phyloP scores from a whole-genome alignment of 2,888 invertebrate genomes.

The Eueremaeus valkanovi region DNA sequence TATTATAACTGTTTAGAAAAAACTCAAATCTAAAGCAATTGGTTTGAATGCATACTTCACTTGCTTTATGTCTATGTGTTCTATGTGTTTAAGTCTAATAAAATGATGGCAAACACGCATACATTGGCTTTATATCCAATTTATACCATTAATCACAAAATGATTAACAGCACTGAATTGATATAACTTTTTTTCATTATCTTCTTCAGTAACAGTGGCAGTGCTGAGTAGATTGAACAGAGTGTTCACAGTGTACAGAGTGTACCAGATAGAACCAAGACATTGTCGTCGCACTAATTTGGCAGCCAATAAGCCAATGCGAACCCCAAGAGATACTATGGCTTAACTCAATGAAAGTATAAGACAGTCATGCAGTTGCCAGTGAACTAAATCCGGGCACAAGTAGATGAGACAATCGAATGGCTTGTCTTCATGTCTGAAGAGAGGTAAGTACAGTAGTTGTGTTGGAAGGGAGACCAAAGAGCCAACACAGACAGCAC shows the following conservation, averaged over 20 bases:
- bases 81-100: no score
- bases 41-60: no score
- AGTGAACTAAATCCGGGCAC: not conserved
- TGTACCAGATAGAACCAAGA: no score
- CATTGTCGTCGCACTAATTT: constrained; percentile 24
- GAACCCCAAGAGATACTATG: constrained; percentile 18
- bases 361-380: not conserved
- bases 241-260: no score
- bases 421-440: not conserved
- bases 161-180: constrained; percentile 26
- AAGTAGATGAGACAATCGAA: not conserved
- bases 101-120: not conserved
- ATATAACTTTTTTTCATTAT: constrained; percentile 4
- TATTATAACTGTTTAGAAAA: no score
- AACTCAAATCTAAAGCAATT: no score
- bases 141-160: constrained; percentile 23
- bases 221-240: no score
- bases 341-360: constrained; percentile 23
- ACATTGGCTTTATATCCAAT: constrained; percentile 28
- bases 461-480: not conserved
- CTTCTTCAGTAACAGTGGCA: no score
- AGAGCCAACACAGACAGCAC: not conserved
- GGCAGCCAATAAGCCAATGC: constrained; percentile 27
- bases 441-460: not conserved
- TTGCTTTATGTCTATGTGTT: no score